phyloP scores from a whole-genome alignment of 2,888 invertebrate species.

The Laothoe populi region DNA sequence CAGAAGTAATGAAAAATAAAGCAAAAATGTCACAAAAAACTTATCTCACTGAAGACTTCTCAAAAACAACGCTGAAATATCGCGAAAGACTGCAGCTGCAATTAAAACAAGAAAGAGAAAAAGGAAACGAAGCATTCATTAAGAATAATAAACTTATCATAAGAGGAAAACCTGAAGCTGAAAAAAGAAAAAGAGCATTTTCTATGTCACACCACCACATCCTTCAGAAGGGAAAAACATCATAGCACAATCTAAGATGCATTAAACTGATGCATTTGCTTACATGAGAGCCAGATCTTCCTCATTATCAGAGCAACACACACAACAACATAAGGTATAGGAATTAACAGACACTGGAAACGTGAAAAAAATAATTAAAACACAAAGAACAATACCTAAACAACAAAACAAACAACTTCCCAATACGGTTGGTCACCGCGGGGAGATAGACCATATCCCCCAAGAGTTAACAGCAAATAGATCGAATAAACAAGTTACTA shows the following conservation, averaged over 20 bases:
- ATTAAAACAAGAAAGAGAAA: constrained; percentile 30
- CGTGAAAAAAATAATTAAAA: constrained; percentile 3
- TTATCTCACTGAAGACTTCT: constrained; percentile 34
- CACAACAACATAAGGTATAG: constrained; percentile 29
- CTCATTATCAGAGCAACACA: constrained; percentile 27
- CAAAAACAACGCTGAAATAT: constrained; percentile 31
- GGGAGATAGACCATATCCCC: constrained; percentile 34
- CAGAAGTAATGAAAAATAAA: constrained; percentile 33
- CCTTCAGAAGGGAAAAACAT: constrained; percentile 3
- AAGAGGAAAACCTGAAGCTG: constrained; percentile 14
- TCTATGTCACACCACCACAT: constrained; percentile 27
- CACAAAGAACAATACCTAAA: not conserved
- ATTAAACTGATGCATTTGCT: constrained; percentile 32
- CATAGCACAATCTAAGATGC: constrained; percentile 29
- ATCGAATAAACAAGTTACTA: not conserved
- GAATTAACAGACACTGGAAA: constrained; percentile 31
- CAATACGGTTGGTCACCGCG: constrained; percentile 36
- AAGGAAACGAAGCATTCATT: constrained; percentile 31
- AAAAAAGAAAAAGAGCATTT: constrained; percentile 30
- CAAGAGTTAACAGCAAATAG: too few relatives aligned
- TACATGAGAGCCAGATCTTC: constrained; percentile 24
- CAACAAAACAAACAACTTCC: constrained; percentile 21
- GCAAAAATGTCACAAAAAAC: constrained; percentile 28
- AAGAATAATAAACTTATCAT: constrained; percentile 30
- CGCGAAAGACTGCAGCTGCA: constrained; percentile 30